Evolutionary conservation across 2,113 vertebrate genomes (phyloP).

Genomic region (Oreochromis aureus): DNA sequence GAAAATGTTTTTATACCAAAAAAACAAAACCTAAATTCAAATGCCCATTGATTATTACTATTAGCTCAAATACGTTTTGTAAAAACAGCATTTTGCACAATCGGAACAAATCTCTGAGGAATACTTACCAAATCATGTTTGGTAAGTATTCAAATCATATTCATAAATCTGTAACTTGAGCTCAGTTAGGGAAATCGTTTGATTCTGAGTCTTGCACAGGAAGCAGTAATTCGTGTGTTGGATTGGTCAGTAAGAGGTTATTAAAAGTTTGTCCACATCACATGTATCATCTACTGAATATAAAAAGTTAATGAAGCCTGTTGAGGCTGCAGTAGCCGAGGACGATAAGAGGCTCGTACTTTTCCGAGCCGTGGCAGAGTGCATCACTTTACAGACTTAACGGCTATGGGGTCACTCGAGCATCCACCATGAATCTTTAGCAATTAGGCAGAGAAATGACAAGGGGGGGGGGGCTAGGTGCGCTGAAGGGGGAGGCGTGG

Average conservation of each 20-base stretch:
- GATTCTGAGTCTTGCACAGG: not conserved
- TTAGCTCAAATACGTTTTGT: not conserved
- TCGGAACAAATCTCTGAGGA: not conserved
- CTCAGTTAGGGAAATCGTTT: not conserved
- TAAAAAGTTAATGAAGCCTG: conserved; percentile 48
- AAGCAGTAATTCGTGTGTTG: not conserved
- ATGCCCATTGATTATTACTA: not conserved
- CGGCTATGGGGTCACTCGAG: conserved; percentile 2
- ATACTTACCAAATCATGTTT: not conserved
- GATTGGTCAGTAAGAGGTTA: not conserved
- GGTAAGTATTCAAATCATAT: not conserved
- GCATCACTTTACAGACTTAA: conserved; percentile 19
- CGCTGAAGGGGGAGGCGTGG: not conserved
- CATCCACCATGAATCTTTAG: conserved; percentile 13
- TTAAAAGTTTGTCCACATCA: conserved; percentile 29
- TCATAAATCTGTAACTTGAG: not conserved
- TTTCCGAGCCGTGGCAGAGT: not conserved
- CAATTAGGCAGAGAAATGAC: conserved; percentile 16
- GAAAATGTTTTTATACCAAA: not conserved
- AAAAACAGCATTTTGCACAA: not conserved
- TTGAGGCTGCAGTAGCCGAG: conserved; percentile 15
- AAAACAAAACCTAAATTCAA: not conserved
- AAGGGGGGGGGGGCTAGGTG: not conserved
- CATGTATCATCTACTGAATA: conserved; percentile 30
- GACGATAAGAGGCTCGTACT: conserved; percentile 6